phyloP scores from a whole-genome alignment of 2,797 vertebrate species.

The Phaenicophaeus curvirostris region DNA sequence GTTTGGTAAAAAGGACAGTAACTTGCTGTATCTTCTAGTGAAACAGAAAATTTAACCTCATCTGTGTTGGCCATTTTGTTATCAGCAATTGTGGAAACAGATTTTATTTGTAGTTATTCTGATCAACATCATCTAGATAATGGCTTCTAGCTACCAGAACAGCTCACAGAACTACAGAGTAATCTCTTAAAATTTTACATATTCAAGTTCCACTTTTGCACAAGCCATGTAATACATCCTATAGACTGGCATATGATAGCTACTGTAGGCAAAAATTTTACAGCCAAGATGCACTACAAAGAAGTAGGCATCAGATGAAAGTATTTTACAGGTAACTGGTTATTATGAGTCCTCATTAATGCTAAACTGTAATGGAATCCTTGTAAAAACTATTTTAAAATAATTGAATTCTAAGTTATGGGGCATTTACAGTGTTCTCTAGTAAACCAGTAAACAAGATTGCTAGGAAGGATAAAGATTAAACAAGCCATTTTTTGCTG shows the following conservation, averaged over 20 bases:
- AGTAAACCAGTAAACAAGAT: not conserved
- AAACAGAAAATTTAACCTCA: not conserved
- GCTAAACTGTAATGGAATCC: not conserved
- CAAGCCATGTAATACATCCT: not conserved
- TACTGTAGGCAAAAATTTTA: not conserved
- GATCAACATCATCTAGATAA: not conserved
- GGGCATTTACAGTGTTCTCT: not conserved
- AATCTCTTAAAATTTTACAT: not conserved
- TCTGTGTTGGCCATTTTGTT: not conserved
- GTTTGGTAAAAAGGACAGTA: not conserved
- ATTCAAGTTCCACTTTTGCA: not conserved
- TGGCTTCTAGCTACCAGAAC: not conserved
- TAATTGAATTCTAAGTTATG: slow-evolving; percentile 13
- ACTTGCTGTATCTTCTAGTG: not conserved
- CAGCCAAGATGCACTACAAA: not conserved
- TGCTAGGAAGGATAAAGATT: not conserved
- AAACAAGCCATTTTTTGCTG: not conserved
- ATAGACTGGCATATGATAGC: not conserved
- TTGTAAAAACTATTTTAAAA: not conserved
- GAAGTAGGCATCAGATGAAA: not conserved
- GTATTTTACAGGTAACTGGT: not conserved
- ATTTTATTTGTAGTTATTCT: not conserved
- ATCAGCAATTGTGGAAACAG: not conserved
- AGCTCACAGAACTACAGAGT: not conserved
- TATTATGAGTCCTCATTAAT: not conserved